Base-by-base conservation (phyloP, 92 coral and sea anemone genomes). In the Muricea muricata region DNA sequence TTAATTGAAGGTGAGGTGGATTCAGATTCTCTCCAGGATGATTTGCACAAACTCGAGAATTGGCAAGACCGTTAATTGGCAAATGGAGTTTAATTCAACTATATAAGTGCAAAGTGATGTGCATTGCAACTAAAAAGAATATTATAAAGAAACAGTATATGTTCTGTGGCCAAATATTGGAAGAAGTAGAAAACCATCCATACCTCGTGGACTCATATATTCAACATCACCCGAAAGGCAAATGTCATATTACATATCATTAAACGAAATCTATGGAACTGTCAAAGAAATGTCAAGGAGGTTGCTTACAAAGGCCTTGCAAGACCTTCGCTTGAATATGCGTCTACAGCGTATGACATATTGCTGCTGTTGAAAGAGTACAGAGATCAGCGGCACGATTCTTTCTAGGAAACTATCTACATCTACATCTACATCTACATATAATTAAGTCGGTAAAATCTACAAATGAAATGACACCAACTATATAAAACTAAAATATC, bases 191-290 rank as follows among this genome's bases (percentile, higher is more conserved):
- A 24, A 83, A 29, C 69, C 60, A 52, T 66, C 70, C 87, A 83
- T 83, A 83, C 39, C 73, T 54, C 42, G 73, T 58, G 55, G 82
- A 72, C 87, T 47, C 87, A 72, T 56, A 77, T 83, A 69, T 83
- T 81, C 0, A 47, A 45, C 52, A 60, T 18, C 65, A 25, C 65
- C 1, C 29, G 63, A 72, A 47, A 75, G 66, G 87, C 87, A 35
- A 83, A 83, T 52, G 87, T 32, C 12, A 40, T 70, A 29, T 48
- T 70, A 50, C 25, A 61, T 24, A 18, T 83, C 23, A 83, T 83
- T 30, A 56, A 83, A 66, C 56, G 82, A 30, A 83, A 83, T 55
- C 54, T 61, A 29, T 77, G 89, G 84, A 42, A 77, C 23, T 85
- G 79, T 48, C 66, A 78, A 26, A 26, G 47, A 80, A 61, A 77